A percentile compares a stretch with the other conserved stretches of the same genome.
phyloP scores from a whole-genome alignment of 1,140 invertebrate species.

The Pectinophora gossypiella region DNA sequence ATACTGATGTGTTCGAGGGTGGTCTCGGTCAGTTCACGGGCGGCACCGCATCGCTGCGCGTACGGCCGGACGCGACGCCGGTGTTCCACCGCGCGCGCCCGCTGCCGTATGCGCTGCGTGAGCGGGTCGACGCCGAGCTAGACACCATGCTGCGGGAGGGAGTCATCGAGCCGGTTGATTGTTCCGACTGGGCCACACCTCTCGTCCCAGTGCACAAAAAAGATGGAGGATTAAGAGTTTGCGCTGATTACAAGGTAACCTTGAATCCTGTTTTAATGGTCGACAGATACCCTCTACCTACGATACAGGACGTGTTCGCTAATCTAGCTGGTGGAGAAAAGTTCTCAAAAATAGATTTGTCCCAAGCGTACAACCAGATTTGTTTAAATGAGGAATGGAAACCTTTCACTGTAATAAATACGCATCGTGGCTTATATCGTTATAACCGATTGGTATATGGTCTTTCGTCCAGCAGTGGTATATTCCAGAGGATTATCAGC shows the following conservation, averaged over 20 bases:
- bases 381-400: slow-evolving; percentile 21
- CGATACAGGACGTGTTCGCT: neutral
- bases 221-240: slow-evolving; percentile 20
- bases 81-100: no score
- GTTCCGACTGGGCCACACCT: slow-evolving; percentile 25
- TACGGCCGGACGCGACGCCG: neutral
- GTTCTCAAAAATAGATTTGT: slow-evolving; percentile 31
- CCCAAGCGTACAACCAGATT: slow-evolving; percentile 23
- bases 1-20: neutral
- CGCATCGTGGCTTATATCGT: slow-evolving; percentile 32
- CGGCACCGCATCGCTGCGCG: neutral
- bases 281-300: slow-evolving; percentile 21
- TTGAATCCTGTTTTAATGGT: slow-evolving; percentile 16
- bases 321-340: slow-evolving; percentile 21
- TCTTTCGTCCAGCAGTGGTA: neutral
- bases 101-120: no score
- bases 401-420: slow-evolving; percentile 27
- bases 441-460: slow-evolving; percentile 24
- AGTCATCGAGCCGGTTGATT: neutral
- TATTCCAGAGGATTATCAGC: slow-evolving; percentile 7
- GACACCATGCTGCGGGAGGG: neutral
- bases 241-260: slow-evolving; percentile 25
- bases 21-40: neutral
- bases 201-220: slow-evolving; percentile 28
- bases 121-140: neutral